A percentile compares a stretch with the other conserved stretches of the same genome.
Evolutionary conservation across 2,888 invertebrate genomes (phyloP).

Genomic region (Linnaemya vulpina): DNA sequence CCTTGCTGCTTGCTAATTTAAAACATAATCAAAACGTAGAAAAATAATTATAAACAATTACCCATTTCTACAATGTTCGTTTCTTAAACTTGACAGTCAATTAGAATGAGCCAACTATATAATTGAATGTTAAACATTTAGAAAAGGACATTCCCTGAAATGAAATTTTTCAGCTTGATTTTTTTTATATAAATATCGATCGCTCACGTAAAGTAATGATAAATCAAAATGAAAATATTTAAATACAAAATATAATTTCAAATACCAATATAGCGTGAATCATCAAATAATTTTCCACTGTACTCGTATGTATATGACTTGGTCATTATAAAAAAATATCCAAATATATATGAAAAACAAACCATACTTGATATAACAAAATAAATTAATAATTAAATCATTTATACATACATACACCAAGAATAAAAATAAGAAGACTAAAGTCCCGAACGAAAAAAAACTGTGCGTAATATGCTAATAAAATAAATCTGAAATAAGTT

Average conservation of each 20-base stretch:
- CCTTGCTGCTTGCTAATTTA: neutral
- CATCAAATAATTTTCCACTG: constrained; percentile 18
- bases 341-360: constrained; percentile 24
- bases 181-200: constrained; percentile 25
- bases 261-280: constrained; percentile 19
- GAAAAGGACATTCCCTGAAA: constrained; percentile 52
- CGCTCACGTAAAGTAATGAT: constrained; percentile 4
- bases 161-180: neutral
- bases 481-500: constrained; percentile 61
- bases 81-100: constrained; percentile 44
- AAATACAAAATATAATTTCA: constrained; percentile 28
- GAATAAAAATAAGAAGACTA: constrained; percentile 8
- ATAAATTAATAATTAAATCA: constrained; percentile 39
- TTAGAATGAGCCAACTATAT: constrained; percentile 66
- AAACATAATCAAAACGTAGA: neutral
- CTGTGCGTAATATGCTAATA: constrained; percentile 40
- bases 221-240: constrained; percentile 12
- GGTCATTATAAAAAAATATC: constrained; percentile 19
- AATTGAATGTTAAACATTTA: constrained; percentile 49
- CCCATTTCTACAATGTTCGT: constrained; percentile 55
- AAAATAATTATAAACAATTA: neutral
- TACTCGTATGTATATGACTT: constrained; percentile 36
- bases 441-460: constrained; percentile 36
- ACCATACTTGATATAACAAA: constrained; percentile 30
- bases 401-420: constrained; percentile 70